These are phyloP conservation scores for Halcyon senegalensis DNA, from an alignment of 2,113 vertebrate genomes.

Conservation along the genomic window DNA sequence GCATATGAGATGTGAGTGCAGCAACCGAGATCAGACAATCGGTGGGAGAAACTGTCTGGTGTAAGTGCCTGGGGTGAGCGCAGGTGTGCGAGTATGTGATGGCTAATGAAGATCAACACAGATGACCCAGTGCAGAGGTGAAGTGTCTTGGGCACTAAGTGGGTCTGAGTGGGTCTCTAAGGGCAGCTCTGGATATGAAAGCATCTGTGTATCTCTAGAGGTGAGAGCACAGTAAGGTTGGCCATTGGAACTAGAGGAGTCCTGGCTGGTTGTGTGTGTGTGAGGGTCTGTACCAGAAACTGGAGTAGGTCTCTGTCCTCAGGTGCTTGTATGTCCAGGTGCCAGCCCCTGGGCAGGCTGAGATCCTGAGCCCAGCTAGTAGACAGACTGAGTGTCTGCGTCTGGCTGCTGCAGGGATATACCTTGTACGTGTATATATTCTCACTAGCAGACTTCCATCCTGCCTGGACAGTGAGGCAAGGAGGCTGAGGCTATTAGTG, in stretches of 20 bases:
- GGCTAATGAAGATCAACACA: neutral
- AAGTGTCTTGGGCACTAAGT: neutral
- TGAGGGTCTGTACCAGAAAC: neutral
- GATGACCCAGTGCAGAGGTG: neutral
- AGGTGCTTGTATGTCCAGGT: neutral
- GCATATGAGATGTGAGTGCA: accelerated
- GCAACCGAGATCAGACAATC: neutral
- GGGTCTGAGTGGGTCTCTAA: neutral
- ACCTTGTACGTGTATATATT: no score
- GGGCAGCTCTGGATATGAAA: neutral
- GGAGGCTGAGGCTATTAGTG: neutral
- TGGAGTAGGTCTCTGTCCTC: neutral
- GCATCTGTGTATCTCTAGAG: neutral
- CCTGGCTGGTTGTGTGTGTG: neutral
- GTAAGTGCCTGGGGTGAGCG: no score
- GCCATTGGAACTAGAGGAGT: neutral
- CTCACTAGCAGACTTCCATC: neutral
- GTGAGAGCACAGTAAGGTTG: neutral
- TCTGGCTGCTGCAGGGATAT: neutral
- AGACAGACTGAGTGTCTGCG: neutral
- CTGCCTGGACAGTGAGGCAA: neutral
- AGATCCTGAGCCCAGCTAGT: neutral
- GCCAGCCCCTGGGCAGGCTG: neutral
- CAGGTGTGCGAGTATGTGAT: neutral
- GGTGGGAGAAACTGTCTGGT: neutral